A percentile compares a stretch with the other conserved stretches of the same genome.
Conservation (phyloP, 1,140 invertebrate genomes). For the Zaprionus inermis region DNA sequence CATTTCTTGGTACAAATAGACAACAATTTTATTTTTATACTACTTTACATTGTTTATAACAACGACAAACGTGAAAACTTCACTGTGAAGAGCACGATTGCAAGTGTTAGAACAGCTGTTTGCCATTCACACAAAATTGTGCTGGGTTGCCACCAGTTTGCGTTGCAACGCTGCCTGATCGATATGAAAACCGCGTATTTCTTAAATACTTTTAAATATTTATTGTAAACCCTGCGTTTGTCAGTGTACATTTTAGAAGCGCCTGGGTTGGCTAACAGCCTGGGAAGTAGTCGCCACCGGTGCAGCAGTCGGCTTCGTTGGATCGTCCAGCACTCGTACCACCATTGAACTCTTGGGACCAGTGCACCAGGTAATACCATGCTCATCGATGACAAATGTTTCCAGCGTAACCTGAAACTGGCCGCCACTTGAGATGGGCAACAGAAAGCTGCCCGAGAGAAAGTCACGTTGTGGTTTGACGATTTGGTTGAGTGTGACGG, state of each 20-base stretch:
- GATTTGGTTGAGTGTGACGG: conserved; percentile 87
- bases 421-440: conserved; percentile 84
- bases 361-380: conserved; percentile 80
- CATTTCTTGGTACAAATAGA: conserved; percentile 32
- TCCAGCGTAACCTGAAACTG: conserved; percentile 83
- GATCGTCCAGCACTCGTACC: conserved; percentile 82
- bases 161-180: conserved; percentile 7
- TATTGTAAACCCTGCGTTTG: conserved; percentile 12
- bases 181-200: neutral
- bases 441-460: conserved; percentile 91
- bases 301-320: conserved; percentile 64
- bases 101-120: conserved; percentile 48
- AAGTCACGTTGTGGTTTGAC: conserved; percentile 92
- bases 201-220: conserved; percentile 16
- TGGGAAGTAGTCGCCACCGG: conserved; percentile 65
- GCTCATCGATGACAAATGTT: conserved; percentile 82
- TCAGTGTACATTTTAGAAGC: conserved; percentile 53
- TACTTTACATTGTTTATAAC: conserved; percentile 52
- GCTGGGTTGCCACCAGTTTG: conserved; percentile 3
- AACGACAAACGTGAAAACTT: conserved; percentile 50
- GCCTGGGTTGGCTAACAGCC: conserved; percentile 58
- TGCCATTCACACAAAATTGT: conserved; percentile 41
- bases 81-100: conserved; percentile 42
- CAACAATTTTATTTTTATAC: conserved; percentile 10
- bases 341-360: conserved; percentile 82